Base-by-base conservation (phyloP, 2,888 invertebrate species). In the Cephus runcator region DNA sequence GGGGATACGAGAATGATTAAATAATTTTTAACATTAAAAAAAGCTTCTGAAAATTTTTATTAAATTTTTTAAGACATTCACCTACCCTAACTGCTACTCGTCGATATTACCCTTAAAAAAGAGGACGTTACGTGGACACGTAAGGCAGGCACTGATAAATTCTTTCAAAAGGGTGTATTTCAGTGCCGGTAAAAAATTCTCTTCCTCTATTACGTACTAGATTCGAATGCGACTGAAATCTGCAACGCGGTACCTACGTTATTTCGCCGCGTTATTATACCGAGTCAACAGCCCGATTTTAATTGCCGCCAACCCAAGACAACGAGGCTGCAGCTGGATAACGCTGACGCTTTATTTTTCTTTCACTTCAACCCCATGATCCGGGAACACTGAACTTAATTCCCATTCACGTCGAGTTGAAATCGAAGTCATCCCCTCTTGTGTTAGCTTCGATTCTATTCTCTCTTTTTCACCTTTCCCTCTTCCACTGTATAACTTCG, bases 181-280 rank as follows among this genome's bases (percentile, higher is more conserved):
- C 30, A 31, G 11, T 34, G 30, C 71, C 3, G 11, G 12, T 15
- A 33, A 30, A 11, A 9, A 12, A 9, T 56, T 56, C 56, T 56
- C 23, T 23, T 56, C 23, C 56, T 56, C 2, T 56, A 9, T 15
- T 56, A 2, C 23, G 23, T 23, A 9, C 9, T 56, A 23, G 9
- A 23, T 23, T 23, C 6, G 23, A 56, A 23, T 23, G 9, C 15
- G 9, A 1, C 23, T 56, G 56, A 56, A 56, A 23, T 56, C 9
- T 23, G 9, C 56, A 56, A 34, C 23, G 76, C 31, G 36, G 56
- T 30, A 35, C 69, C 73, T 73, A n/a, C 69, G 36, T 73, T 73
- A 77, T 77, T 73, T 76, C 73, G 15, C 73, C 73, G 75, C 75
- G 79, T 79, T 80, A 80, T 79, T 77, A 80, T 80, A 78, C 73